These are phyloP conservation scores for Venusia cambrica DNA, from an alignment of 2,888 invertebrate species.

Conservation along the genomic window DNA sequence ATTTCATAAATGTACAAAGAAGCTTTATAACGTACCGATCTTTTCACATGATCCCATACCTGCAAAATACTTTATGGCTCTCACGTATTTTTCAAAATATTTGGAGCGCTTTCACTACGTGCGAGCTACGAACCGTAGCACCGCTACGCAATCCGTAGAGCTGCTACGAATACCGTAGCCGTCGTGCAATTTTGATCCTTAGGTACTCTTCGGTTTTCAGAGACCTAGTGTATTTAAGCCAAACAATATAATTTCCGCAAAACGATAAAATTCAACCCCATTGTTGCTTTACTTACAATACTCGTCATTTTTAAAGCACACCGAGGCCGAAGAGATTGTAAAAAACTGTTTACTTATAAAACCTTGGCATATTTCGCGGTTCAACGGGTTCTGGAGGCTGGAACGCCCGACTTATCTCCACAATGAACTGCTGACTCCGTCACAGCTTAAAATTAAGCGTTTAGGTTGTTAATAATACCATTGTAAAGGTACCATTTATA, in stretches of 20 bases:
- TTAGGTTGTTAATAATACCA: too few species aligned
- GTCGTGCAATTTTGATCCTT: constrained; percentile 4
- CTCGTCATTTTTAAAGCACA: constrained; percentile 15
- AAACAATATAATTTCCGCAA: constrained; percentile 6
- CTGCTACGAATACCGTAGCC: constrained; percentile 7
- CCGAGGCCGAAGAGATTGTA: constrained; percentile 15
- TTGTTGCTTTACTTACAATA: constrained; percentile 5
- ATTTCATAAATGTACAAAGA: too few species aligned
- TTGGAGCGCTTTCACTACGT: too few species aligned
- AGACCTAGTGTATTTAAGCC: constrained; percentile 5
- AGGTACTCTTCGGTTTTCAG: background rate
- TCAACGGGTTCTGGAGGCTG: constrained; percentile 17
- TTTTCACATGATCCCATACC: too few species aligned
- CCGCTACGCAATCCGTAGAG: too few species aligned
- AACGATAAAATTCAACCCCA: constrained; percentile 14
- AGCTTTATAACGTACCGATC: too few species aligned
- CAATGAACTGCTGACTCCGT: constrained; percentile 20
- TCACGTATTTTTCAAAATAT: too few species aligned
- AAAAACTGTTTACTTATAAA: constrained; percentile 19
- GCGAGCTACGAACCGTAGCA: too few species aligned
- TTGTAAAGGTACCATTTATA: too few species aligned
- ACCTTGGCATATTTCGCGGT: constrained; percentile 27
- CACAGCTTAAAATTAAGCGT: constrained; percentile 2
- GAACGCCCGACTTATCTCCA: constrained; percentile 29
- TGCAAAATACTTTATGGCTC: too few species aligned